Conservation (phyloP, 2,797 vertebrate species). For the Craterocephalus amniculus region DNA sequence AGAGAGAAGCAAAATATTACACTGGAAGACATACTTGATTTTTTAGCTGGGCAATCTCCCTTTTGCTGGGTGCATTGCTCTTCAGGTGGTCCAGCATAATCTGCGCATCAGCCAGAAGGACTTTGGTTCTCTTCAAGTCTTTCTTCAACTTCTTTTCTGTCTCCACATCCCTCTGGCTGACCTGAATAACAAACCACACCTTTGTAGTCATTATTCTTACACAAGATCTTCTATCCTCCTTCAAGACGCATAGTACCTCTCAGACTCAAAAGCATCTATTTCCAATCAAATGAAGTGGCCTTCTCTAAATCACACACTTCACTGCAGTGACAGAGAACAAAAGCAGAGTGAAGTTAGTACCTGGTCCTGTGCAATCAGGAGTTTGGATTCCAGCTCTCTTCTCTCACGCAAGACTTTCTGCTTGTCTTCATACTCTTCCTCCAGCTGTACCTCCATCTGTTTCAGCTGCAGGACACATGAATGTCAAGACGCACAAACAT, state of each 20-base stretch:
- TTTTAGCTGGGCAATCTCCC: constrained; percentile 96
- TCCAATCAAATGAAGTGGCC: constrained; percentile 61
- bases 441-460: constrained; percentile 96
- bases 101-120: constrained; percentile 94
- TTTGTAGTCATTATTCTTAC: constrained; percentile 31
- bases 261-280: constrained; percentile 51
- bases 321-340: constrained; percentile 38
- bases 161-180: constrained; percentile 93
- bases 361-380: constrained; percentile 91
- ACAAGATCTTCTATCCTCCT: constrained; percentile 30
- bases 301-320: constrained; percentile 48
- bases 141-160: constrained; percentile 93
- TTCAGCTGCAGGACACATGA: constrained; percentile 85
- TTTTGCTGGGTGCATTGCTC: constrained; percentile 95
- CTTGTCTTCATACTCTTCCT: constrained; percentile 97
- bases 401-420: constrained; percentile 95
- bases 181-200: constrained; percentile 78
- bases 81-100: constrained; percentile 99
- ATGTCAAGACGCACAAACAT: constrained; percentile 47
- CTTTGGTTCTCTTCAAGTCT: constrained; percentile 97
- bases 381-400: constrained; percentile 92
- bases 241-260: constrained; percentile 42
- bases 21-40: constrained; percentile 87
- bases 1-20: constrained; percentile 6
- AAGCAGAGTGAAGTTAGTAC: constrained; percentile 74